A percentile compares a stretch with the other conserved stretches of the same genome.
These are phyloP conservation scores for Onychomys arenicola DNA, from an alignment of 2,797 vertebrate species.

Conservation along the genomic window DNA sequence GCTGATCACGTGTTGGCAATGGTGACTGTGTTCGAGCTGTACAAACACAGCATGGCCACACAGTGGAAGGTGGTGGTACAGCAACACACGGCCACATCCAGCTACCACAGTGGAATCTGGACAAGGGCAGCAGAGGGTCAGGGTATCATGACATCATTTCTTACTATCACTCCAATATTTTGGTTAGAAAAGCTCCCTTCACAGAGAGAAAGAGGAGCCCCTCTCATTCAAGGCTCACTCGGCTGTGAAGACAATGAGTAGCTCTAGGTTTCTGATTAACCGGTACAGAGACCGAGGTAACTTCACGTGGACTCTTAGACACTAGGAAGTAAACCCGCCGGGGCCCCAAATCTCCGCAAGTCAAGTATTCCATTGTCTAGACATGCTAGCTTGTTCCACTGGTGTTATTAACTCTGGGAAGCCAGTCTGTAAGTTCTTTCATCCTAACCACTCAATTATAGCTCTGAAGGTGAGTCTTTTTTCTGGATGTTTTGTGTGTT, in stretches of 20 bases:
- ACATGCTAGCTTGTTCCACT: neutral
- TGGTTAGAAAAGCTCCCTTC: slow-evolving; percentile 49
- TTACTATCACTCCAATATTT: slow-evolving; percentile 4
- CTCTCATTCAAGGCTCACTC: slow-evolving; percentile 35
- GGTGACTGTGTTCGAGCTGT: neutral
- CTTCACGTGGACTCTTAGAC: neutral
- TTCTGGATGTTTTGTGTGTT: slow-evolving; percentile 18
- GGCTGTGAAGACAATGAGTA: slow-evolving; percentile 53
- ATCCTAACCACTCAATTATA: slow-evolving; percentile 59
- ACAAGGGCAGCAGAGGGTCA: neutral
- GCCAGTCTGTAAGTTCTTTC: slow-evolving; percentile 53
- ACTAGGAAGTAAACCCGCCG: slow-evolving; percentile 42
- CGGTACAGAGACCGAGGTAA: slow-evolving; percentile 53
- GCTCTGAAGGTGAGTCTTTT: neutral
- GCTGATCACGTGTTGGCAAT: neutral
- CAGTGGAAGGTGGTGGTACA: neutral
- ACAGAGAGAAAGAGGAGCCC: neutral
- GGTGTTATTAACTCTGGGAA: slow-evolving; percentile 53
- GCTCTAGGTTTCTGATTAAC: slow-evolving; percentile 26
- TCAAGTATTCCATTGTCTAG: slow-evolving; percentile 58
- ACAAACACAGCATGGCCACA: neutral
- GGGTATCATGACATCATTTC: neutral
- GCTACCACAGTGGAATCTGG: neutral
- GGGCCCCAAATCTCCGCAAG: neutral
- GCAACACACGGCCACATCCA: neutral